Evolutionary conservation across 2,113 vertebrate species (phyloP), one percentile per base, ranked within the genome.

Genomic region (Hipposideros armiger): DNA sequence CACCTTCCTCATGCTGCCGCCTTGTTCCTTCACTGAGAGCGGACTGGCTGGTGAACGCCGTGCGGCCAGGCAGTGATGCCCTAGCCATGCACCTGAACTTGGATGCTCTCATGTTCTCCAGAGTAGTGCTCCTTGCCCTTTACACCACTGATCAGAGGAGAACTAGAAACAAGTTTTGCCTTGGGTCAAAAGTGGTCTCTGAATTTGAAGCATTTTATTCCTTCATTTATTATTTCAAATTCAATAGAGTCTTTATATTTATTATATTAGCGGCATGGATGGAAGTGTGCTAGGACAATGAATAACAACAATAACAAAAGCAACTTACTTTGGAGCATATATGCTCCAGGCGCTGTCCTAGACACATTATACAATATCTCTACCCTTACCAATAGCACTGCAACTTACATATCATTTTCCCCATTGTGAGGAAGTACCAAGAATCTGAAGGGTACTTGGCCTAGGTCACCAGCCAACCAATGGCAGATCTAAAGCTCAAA

Each of bases 201-300:
- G 42, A 87, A 94, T 90, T 73, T 60, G 50, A 94, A 52, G 7
- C 19, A 2, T 56, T 78, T 87, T 87, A 62, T 72, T 89, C 32
- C 80, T 80, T 67, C 77, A 77, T 56, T 89, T 90, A 72, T n/a
- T 78, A 67, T 52, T 76, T 90, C 16, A 81, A 73, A 24, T 64
- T 72, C 66, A 60, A 40, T 40, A 47, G 22, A 22, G 32, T 50
- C n/a, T 93, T 74, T 42, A 14, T 30, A 15, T 40, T 87, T 72
- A 64, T 54, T 36, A 40, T 47, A 60, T 15, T 60, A 73, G 60
- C 85, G 54, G 28, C 26, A 30, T 42, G 67, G 36, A 45, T 54
- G 24, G 54, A 14, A 91, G 11, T 80, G 1, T 30, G 32, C 36
- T 36, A 32, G 82, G 36, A 78, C 20, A 36, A 62, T 7, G 64